A percentile compares a stretch with the other conserved stretches of the same genome.
Evolutionary conservation across 2,113 vertebrate genomes (phyloP).

Genomic region (Nannospalax galili): DNA sequence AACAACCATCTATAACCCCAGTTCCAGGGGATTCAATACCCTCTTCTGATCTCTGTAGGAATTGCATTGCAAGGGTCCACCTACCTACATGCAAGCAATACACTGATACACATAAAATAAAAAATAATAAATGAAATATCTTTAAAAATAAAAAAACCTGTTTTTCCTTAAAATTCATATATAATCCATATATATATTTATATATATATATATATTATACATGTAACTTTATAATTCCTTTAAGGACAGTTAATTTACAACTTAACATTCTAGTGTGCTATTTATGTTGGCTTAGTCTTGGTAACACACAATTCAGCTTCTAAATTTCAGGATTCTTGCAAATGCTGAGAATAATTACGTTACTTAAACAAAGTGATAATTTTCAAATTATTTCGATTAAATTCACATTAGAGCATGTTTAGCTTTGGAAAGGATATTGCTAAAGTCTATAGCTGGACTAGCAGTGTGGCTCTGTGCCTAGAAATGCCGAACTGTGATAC

Average conservation of each 20-base stretch:
- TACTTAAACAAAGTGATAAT: slow-evolving; percentile 72
- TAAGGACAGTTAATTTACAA: not conserved
- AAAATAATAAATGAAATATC: too few species aligned
- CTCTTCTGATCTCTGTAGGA: too few species aligned
- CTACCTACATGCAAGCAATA: too few species aligned
- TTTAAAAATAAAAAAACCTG: too few species aligned
- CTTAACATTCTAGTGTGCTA: slow-evolving; percentile 8
- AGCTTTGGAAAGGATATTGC: slow-evolving; percentile 42
- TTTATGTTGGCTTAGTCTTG: not conserved
- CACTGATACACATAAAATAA: too few species aligned
- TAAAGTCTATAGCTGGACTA: slow-evolving; percentile 58
- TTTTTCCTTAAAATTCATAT: not conserved
- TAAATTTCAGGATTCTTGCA: slow-evolving; percentile 53
- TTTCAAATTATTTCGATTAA: slow-evolving; percentile 75
- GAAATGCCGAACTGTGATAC: slow-evolving; percentile 50
- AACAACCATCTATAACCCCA: too few species aligned
- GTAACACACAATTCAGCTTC: slow-evolving; percentile 54
- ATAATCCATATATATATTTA: too few species aligned
- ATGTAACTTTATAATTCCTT: not conserved
- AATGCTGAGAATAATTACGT: slow-evolving; percentile 64
- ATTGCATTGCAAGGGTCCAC: too few species aligned
- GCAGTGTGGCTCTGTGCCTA: slow-evolving; percentile 55
- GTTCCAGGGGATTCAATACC: too few species aligned
- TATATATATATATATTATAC: too few species aligned
- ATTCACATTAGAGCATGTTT: slow-evolving; percentile 60